Conservation (phyloP, 2,113 vertebrate genomes). For the Paradoxurus hermaphroditus region DNA sequence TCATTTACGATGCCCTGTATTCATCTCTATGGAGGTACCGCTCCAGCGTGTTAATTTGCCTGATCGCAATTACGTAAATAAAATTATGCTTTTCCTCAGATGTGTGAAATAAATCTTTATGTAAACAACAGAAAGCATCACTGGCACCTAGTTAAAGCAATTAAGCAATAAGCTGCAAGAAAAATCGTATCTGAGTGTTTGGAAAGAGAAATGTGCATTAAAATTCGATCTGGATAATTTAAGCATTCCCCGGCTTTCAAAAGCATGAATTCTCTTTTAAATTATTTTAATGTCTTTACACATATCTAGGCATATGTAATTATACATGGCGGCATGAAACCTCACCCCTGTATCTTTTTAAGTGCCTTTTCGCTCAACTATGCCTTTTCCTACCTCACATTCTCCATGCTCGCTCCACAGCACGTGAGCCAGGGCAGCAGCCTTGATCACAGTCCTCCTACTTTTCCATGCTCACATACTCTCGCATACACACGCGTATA, state of each 20-base stretch:
- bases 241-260: background rate
- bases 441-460: background rate
- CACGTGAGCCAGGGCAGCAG: background rate
- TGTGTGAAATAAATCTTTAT: background rate
- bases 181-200: background rate
- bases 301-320: background rate
- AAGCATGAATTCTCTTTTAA: background rate
- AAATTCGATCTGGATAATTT: background rate
- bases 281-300: background rate
- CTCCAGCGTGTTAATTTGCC: background rate
- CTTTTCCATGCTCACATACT: background rate
- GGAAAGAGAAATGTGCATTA: background rate
- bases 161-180: background rate
- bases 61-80: background rate
- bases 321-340: background rate
- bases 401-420: background rate
- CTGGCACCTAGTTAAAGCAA: background rate
- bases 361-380: background rate
- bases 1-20: background rate
- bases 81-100: background rate
- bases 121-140: slow-evolving; percentile 10
- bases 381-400: background rate
- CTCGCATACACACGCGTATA: too few species aligned
- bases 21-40: background rate
- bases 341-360: background rate